Conservation (phyloP, 92 coral and sea anemone species). For the Ricordea florida region DNA sequence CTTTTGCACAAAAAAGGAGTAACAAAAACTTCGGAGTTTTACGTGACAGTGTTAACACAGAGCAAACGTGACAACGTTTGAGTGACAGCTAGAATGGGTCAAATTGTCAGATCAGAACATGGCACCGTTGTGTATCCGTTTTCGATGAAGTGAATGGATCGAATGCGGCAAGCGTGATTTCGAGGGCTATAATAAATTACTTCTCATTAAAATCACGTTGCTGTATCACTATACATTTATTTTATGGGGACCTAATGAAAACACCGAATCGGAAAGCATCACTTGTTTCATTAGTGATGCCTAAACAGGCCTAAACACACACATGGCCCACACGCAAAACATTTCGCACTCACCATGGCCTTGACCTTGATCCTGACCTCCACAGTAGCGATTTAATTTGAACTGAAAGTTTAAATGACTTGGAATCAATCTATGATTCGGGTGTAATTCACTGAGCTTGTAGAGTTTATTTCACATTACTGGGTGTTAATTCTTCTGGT, state of each 20-base stretch:
- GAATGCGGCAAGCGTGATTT: constrained; percentile 6
- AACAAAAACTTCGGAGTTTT: constrained; percentile 2
- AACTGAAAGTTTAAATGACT: constrained; percentile 20
- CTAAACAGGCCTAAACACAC: neutral
- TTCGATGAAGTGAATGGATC: constrained; percentile 4
- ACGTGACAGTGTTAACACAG: constrained; percentile 8
- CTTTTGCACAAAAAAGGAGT: neutral
- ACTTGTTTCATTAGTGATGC: constrained; percentile 3
- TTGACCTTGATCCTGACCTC: constrained; percentile 19
- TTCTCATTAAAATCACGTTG: constrained; percentile 11
- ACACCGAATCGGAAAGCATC: no score
- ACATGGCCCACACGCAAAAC: neutral
- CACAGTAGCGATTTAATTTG: constrained; percentile 14
- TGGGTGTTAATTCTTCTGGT: constrained; percentile 28
- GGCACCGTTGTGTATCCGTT: constrained; percentile 20
- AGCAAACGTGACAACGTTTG: neutral
- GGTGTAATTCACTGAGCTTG: constrained; percentile 31
- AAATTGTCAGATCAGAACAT: constrained; percentile 11
- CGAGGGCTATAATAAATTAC: constrained; percentile 17
- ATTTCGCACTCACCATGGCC: no score
- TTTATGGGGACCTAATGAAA: constrained; percentile 5
- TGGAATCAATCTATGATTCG: constrained; percentile 6
- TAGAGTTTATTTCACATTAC: constrained; percentile 23
- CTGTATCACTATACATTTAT: constrained; percentile 1
- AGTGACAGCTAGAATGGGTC: constrained; percentile 12